phyloP scores from a whole-genome alignment of 2,113 vertebrate genomes.

The Mesocricetus auratus region DNA sequence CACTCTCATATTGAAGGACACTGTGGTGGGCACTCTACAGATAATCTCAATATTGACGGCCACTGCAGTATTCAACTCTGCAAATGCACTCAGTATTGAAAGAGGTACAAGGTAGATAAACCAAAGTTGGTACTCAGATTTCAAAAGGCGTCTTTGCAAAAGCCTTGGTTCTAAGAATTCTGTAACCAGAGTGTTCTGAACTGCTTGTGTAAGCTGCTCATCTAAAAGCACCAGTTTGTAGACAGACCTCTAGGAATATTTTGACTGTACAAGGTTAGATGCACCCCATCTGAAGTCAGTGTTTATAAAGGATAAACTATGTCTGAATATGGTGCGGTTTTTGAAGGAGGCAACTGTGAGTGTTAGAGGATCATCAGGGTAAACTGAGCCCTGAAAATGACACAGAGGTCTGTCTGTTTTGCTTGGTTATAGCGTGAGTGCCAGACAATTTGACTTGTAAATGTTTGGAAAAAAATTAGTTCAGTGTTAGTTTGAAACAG shows the following conservation, averaged over 20 bases:
- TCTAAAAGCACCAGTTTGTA: slow-evolving; percentile 1
- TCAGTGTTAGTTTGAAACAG: not conserved
- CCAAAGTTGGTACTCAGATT: not conserved
- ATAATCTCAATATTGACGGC: not conserved
- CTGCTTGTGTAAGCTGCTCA: not conserved
- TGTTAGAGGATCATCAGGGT: not conserved
- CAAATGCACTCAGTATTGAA: not conserved
- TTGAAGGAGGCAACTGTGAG: not conserved
- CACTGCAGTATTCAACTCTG: not conserved
- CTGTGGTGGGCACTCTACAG: not conserved
- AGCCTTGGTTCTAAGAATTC: not conserved
- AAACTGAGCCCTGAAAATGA: not conserved
- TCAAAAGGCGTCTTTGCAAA: slow-evolving; percentile 12
- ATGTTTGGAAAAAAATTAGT: not conserved
- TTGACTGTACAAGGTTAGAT: slow-evolving; percentile 10
- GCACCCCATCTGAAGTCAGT: not conserved
- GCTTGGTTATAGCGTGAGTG: not conserved
- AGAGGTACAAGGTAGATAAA: not conserved
- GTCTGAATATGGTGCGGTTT: slow-evolving; percentile 17
- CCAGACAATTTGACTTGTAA: not conserved
- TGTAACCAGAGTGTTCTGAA: slow-evolving; percentile 7
- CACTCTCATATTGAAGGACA: not conserved
- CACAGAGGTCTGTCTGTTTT: not conserved
- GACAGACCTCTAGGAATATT: not conserved
- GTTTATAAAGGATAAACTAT: slow-evolving; percentile 52